A percentile compares a stretch with the other conserved stretches of the same genome.
Evolutionary conservation across 2,888 invertebrate species (phyloP).

Genomic region (Diogma glabrata): DNA sequence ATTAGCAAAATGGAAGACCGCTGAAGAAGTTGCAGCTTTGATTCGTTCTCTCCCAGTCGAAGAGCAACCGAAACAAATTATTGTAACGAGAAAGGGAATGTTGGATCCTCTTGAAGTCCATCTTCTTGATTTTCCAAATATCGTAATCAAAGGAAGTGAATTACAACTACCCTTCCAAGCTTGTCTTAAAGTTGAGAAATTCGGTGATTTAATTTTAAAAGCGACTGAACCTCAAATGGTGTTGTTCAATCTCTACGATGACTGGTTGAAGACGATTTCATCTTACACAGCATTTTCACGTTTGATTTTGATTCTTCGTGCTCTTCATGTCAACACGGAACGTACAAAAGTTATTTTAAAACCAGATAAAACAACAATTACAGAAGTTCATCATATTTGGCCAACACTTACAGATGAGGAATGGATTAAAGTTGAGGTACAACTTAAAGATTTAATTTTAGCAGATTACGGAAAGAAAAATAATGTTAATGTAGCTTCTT

Average conservation of each 20-base stretch:
- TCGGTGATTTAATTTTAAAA: conserved; percentile 96
- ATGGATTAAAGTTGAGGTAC: conserved; percentile 99
- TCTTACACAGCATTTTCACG: conserved; percentile 98
- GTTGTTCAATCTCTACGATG: conserved; percentile 96
- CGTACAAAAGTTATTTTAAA: conserved; percentile 96
- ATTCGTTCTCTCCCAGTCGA: conserved; percentile 98
- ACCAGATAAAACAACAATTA: conserved; percentile 97
- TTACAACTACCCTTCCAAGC: conserved; percentile 98
- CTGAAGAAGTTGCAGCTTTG: conserved; percentile 98
- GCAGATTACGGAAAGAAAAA: conserved; percentile 99
- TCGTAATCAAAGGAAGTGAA: conserved; percentile 99
- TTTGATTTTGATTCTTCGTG: conserved; percentile 89
- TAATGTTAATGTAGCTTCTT: conserved; percentile 97
- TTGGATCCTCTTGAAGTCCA: conserved; percentile 99
- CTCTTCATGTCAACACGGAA: conserved; percentile 97
- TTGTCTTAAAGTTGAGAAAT: conserved; percentile 97
- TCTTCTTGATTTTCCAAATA: conserved; percentile 99
- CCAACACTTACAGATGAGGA: conserved; percentile 95
- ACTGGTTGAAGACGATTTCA: conserved; percentile 98
- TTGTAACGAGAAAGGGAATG: conserved; percentile 99
- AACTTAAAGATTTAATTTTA: conserved; percentile 93
- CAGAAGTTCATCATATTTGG: conserved; percentile 99
- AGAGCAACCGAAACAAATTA: conserved; percentile 99
- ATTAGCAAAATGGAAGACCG: conserved; percentile 99
- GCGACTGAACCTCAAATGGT: conserved; percentile 99